phyloP scores from a whole-genome alignment of 2,797 vertebrate genomes.

The Eidolon dupreanum region DNA sequence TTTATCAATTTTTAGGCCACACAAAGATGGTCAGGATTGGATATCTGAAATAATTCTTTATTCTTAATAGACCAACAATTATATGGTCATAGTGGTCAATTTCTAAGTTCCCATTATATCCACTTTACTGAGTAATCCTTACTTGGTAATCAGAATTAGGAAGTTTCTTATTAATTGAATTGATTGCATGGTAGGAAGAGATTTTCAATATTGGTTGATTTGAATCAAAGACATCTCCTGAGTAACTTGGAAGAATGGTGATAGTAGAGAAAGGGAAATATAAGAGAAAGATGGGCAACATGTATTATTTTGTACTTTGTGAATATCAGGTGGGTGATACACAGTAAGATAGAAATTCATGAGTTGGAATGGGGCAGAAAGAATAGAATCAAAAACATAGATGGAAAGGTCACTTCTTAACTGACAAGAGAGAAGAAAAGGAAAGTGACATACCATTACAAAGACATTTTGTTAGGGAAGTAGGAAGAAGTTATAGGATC shows the following conservation, averaged over 20 bases:
- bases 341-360: neutral
- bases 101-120: neutral
- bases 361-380: neutral
- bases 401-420: neutral
- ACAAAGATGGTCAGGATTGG: neutral
- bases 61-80: neutral
- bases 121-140: neutral
- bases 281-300: neutral
- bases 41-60: neutral
- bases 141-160: neutral
- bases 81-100: neutral
- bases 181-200: neutral
- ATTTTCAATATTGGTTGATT: neutral
- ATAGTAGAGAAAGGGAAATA: neutral
- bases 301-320: conserved; percentile 5
- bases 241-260: neutral
- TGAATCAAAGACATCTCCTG: neutral
- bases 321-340: neutral
- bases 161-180: neutral
- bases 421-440: neutral
- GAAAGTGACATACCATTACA: neutral
- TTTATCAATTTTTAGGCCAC: neutral
- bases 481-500: neutral
- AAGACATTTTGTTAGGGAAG: neutral
- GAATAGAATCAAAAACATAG: neutral